Percentiles rank a stretch among this genome's conserved stretches.
Conservation (phyloP, 2,888 invertebrate species). For the Agrotis puta region DNA sequence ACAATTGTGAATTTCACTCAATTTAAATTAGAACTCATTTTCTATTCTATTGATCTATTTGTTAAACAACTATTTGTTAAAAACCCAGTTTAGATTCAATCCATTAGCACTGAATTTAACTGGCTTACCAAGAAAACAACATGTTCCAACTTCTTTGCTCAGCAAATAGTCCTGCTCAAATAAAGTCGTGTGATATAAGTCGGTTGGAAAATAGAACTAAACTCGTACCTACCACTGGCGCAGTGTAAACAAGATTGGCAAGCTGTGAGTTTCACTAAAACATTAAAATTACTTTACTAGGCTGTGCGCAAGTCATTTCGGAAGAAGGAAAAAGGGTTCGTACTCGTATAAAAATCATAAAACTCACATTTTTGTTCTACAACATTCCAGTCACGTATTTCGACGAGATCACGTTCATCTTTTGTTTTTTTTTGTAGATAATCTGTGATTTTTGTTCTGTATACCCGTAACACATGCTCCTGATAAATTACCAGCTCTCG, state of each 20-base stretch:
- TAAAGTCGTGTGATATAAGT: constrained; percentile 42
- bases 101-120: constrained; percentile 11
- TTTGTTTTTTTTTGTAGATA: constrained; percentile 78
- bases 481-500: constrained; percentile 83
- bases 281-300: constrained; percentile 65
- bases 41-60: not conserved
- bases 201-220: constrained; percentile 37
- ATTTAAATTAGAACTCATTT: not conserved
- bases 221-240: constrained; percentile 5
- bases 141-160: constrained; percentile 25
- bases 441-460: constrained; percentile 78
- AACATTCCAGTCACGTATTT: constrained; percentile 79
- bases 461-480: constrained; percentile 76
- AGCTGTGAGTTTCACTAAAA: constrained; percentile 40
- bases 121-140: constrained; percentile 27
- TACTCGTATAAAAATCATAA: constrained; percentile 81
- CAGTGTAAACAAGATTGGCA: constrained; percentile 21
- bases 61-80: not conserved
- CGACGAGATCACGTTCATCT: constrained; percentile 78
- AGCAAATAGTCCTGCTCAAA: constrained; percentile 39
- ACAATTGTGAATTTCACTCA: not conserved
- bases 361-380: constrained; percentile 71
- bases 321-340: constrained; percentile 67
- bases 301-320: constrained; percentile 58
- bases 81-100: not conserved